Evolutionary conservation across 1,140 invertebrate genomes (phyloP), one percentile per base, ranked within the genome.

Genomic region (Pemphigus obesinymphae): DNA sequence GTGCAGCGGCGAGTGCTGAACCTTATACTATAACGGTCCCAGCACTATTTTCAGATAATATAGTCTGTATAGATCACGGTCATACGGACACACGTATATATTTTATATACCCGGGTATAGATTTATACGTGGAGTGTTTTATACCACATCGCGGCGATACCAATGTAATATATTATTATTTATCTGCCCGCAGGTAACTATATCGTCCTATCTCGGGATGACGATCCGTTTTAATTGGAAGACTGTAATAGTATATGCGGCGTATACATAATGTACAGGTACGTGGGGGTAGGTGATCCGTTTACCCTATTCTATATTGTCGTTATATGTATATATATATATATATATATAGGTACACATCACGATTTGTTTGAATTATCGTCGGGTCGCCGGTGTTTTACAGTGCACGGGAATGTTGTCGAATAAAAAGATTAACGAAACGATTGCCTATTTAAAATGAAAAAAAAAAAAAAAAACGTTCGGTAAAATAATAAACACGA

Each of bases 141-240:
- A n/a, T 66, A 66, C 29, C 15, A 1, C n/a, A n/a, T n/a, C n/a
- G n/a, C n/a, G n/a, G n/a, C n/a, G n/a, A n/a, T n/a, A n/a, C n/a
- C n/a, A n/a, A n/a, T n/a, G n/a, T n/a, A n/a, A n/a, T n/a, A n/a
- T n/a, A n/a, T n/a, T n/a, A n/a, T n/a, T n/a, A n/a, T n/a, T n/a
- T n/a, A n/a, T n/a, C n/a, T n/a, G n/a, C n/a, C n/a, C n/a, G n/a
- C n/a, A n/a, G n/a, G n/a, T n/a, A n/a, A n/a, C n/a, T n/a, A n/a
- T n/a, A n/a, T n/a, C n/a, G 66, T 45, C 40, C n/a, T 70, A 70
- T 45, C 37, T 70, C 6, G n/a, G 37, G n/a, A 23, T 70, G n/a
- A 70, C 40, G 66, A 70, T 70, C 40, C 66, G 23, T 29, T 70
- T 70, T 70, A 70, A 70, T 70, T 70, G 66, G 66, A 45, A 11